phyloP scores from a whole-genome alignment of 2,113 vertebrate species.

The human (Homo sapiens) region DNA sequence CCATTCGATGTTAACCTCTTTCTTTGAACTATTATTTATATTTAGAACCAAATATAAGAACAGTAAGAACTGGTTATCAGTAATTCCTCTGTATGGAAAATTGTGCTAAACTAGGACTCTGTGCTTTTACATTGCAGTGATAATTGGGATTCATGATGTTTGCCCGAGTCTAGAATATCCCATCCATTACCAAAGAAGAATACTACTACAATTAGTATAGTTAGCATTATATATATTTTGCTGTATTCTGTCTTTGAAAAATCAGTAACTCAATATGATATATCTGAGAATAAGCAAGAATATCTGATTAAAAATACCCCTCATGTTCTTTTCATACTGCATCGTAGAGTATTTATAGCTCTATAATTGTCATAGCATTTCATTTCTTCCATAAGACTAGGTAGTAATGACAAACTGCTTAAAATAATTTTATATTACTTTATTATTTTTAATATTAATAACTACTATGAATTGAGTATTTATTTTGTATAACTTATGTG shows the following conservation, averaged over 20 bases:
- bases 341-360: not conserved
- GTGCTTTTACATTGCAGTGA: not conserved
- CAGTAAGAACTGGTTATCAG: not conserved
- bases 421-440: not conserved
- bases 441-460: not conserved
- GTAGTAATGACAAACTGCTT: not conserved
- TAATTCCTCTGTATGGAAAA: not conserved
- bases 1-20: not conserved
- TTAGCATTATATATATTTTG: not conserved
- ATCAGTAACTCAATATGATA: not conserved
- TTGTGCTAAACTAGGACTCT: not conserved
- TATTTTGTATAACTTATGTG: not conserved
- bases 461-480: not conserved
- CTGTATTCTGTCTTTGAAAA: slow-evolving; percentile 7
- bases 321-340: not conserved
- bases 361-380: not conserved
- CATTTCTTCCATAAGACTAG: not conserved
- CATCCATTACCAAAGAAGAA: not conserved
- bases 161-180: not conserved
- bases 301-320: not conserved
- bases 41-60: slow-evolving; percentile 30
- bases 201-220: not conserved
- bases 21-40: not conserved
- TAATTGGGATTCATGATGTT: not conserved
- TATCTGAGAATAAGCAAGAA: not conserved